A percentile compares a stretch with the other conserved stretches of the same genome.
Evolutionary conservation across 2,113 vertebrate species (phyloP).

Genomic region (Rhagologus leucostigma): DNA sequence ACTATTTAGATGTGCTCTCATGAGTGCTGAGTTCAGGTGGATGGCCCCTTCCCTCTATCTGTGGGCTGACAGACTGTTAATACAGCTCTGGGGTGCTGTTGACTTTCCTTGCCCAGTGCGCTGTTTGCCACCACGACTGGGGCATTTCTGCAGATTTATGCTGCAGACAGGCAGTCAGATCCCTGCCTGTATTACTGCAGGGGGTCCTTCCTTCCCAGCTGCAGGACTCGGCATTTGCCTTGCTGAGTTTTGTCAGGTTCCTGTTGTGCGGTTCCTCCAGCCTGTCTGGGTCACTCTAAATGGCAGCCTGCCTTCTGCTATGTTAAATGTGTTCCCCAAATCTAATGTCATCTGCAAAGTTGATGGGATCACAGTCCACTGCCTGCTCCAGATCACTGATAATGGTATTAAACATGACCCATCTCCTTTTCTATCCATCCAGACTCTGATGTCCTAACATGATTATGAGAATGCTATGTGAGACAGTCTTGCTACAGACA

Average conservation of each 20-base stretch:
- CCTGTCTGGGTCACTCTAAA: not conserved
- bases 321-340: not conserved
- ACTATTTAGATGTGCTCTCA: not conserved
- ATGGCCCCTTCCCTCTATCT: not conserved
- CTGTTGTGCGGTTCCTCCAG: not conserved
- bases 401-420: not conserved
- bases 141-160: not conserved
- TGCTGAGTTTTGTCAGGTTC: not conserved
- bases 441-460: not conserved
- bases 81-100: not conserved
- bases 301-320: not conserved
- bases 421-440: not conserved
- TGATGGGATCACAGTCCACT: not conserved
- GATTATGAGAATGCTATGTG: not conserved
- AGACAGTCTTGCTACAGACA: not conserved
- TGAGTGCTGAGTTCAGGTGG: not conserved
- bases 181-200: not conserved
- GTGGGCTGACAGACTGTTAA: not conserved
- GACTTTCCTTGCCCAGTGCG: not conserved
- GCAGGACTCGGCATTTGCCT: not conserved
- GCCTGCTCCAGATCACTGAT: not conserved
- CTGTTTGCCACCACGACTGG: fast-evolving
- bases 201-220: not conserved
- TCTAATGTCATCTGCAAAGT: not conserved
- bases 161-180: not conserved